Evolutionary conservation across 2,888 invertebrate species (phyloP), one percentile per base, ranked within the genome.

Genomic region (Chouioia cunea): DNA sequence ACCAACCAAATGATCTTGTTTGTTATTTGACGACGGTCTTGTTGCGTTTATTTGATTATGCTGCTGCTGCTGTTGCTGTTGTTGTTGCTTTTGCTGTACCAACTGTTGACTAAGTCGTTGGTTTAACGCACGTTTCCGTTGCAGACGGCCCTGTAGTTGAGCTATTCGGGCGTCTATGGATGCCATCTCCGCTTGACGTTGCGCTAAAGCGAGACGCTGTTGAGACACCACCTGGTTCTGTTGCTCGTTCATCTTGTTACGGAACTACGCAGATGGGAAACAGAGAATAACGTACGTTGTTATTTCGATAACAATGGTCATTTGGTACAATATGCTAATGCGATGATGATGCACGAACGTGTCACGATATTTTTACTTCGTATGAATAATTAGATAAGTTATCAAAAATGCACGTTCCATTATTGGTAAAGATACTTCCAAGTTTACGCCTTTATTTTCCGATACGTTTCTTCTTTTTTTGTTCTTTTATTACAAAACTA

Each of bases 171-270:
- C 92, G 88, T 98, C 97, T 82, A 97, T 96, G 79, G 93, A 92
- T 68, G 93, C 90, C 89, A 97, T 92, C 87, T 98, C 97, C 77
- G 96, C 95, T 83, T 97, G 96, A 59, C 95, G 89, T 78, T 95
- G 94, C 66, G 93, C 93, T 79, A 97, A 87, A 53, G 95, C 93
- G 80, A 97, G 94, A 74, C 95, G 89, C 86, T 97, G 97, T 79
- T 94, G 93, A 75, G 93, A 93, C 78, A 98, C 89, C 79, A 96
- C 91, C 77, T 93, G 94, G 88, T 93, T 97, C 87, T 96, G 97
- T 86, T 97, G 96, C 86, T 97, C 94, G 86, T 97, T 96, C 86
- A 97, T 88, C 86, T 97, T 97, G 88, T 97, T 97, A 74, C 97
- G 95, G 85, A 97, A 96, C 97, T 97, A 88, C 15, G 46, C 15